Base-by-base conservation (phyloP, 1,140 invertebrate species). In the Maniola jurtina region DNA sequence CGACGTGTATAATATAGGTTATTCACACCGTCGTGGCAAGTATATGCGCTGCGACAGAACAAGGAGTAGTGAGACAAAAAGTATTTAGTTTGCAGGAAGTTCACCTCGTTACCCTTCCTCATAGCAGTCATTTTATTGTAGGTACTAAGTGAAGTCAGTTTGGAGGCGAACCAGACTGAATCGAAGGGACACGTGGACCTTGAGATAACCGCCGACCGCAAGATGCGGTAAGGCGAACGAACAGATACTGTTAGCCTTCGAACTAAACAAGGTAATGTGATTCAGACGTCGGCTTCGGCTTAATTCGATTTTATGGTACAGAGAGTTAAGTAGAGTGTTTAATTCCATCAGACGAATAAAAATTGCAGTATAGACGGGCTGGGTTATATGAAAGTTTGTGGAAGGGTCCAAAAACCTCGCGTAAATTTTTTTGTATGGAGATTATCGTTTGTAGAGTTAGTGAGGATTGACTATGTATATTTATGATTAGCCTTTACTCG, bases 161-260 rank as follows among this genome's bases (percentile, higher is more conserved):
- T 67, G 54, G 59, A 62, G 59, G 59, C 16, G n/a, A 65, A 66
- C 57, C 61, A 52, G 61, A 56, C 48, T 38, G 48, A 61, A 56
- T 45, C 40, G 63, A 71, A 66, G 61, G 61, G 61, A 63, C 69
- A 48, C 56, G 56, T 60, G 42, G 64, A 60, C 69, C 69, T 71
- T 71, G 69, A 67, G 35, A 47, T 8, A 16, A 67, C 70, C 70
- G 61, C 70, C 60, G 65, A 71, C 70, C 70, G 58, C 61, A 64
- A 66, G 57, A 61, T 61, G 52, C 61, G 64, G 57, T 60, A 34
- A 45, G 45, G 36, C 56, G 47, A 14, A 59, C 13, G 35, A 33
- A 66, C 48, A 67, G 50, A 64, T 57, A 63, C 48, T 59, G 36
- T 35, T 57, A 67, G 58, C 70, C 65, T 71, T 71, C 65, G n/a